Base-by-base conservation (phyloP, 2,888 invertebrate species). In the Heliconius ismenius region DNA sequence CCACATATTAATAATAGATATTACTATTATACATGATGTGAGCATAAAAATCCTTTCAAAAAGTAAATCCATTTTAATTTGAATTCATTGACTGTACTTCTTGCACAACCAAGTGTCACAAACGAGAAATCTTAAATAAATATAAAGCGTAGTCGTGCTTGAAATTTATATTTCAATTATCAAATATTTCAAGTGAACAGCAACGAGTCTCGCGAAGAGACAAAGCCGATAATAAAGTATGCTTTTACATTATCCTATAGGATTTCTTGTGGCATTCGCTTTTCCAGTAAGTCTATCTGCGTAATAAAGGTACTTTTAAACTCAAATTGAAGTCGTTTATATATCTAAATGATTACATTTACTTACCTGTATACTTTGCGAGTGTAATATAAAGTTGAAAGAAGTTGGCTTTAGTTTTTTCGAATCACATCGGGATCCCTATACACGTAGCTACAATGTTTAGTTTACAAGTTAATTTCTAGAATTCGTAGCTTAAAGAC, bases 141-240 rank as follows among this genome's bases (percentile, higher is more conserved):
- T 62, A 62, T 24, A 60, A 62, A 39, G n/a, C 60, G 60, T 62
- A 73, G 60, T 73, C 73, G 43, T 39, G 43, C 39, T 73, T 73
- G 62, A 73, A 73, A 73, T 73, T 73, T 73, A 73, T 73, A 73
- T 73, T 73, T 73, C 73, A 73, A 73, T 73, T 73, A 73, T 73
- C 73, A 73, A 62, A 73, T 73, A 73, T 73, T 60, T 73, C 73
- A 73, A 73, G 73, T 39, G 73, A 73, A 73, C 73, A 73, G 73
- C 73, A 39, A 60, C 73, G 62, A 62, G 62, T 26, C 39, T 62
- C 73, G 73, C 39, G 39, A 39, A 39, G 73, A 73, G 72, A 62
- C 73, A 62, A 73, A 73, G 73, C 73, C 73, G 62, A 73, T 73
- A 73, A 62, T 73, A 73, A 73, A 73, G 62, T 73, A 73, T 62